Evolutionary conservation across 1,140 invertebrate species (phyloP), one percentile per base, ranked within the genome.

Genomic region (Eumeta japonica): DNA sequence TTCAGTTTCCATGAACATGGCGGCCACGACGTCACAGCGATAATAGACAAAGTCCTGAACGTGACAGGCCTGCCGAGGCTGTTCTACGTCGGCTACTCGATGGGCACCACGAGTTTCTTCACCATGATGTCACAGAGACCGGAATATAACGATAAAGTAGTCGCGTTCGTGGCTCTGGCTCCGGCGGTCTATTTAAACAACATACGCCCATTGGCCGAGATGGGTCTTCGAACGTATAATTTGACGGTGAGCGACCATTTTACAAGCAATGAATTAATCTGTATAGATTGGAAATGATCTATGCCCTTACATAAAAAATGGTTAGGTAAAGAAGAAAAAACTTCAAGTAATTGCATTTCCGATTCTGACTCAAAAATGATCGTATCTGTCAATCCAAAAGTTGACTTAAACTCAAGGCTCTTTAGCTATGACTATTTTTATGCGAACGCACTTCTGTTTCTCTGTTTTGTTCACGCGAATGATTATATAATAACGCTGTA

Each of bases 21-120:
- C 2, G 58, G 56, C 41, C 81, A 81, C 44, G 88, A 90, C 55
- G 42, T 87, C 12, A 84, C 87, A 16, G 81, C 86, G 0, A 79
- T 82, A 54, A 78, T 90, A 12, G 79, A 87, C 47, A 79, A 79
- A 41, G 75, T 86, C 3, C 46, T 87, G 2, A 48, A 76, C 1
- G 50, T 58, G 10, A 87, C 83, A 0, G 63, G 70, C 0, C 51
- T 74, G 4, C 33, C 62, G 3, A 75, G 81, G 32, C 14, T 89
- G 0, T 62, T 78, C 33, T 88, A 77, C 52, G 44, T 80, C 12
- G 79, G 79, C 14, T 77, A 81, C 52, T 81, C 79, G 13, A 80
- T 84, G 83, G 83, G 82, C 2, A 75, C 76, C 2, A 82, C 81
- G 1, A 68, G 67, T 30, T 81, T 82, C 48, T 83, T 83, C 45